These are phyloP conservation scores for Lepidurus packardi DNA, from an alignment of 1,140 invertebrate genomes.

Conservation along the genomic window DNA sequence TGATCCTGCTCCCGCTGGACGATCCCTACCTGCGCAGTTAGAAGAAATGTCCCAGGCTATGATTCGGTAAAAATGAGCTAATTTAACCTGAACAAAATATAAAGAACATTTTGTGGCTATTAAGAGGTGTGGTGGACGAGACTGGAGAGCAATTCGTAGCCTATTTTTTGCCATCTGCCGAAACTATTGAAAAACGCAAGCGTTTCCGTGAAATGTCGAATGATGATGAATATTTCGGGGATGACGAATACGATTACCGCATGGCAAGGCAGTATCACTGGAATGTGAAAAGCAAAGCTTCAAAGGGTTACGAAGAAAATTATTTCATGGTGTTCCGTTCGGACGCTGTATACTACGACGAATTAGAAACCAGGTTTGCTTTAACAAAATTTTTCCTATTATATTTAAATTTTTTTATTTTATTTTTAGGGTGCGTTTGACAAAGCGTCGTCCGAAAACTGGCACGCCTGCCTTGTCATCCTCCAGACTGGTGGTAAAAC, in stretches of 20 bases:
- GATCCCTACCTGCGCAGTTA: conserved; percentile 74
- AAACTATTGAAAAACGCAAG: conserved; percentile 86
- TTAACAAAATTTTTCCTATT: conserved; percentile 29
- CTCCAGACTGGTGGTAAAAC: conserved; percentile 80
- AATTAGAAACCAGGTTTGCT: conserved; percentile 77
- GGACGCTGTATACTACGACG: conserved; percentile 90
- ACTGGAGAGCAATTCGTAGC: conserved; percentile 98
- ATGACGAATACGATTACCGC: conserved; percentile 89
- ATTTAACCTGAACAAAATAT: not conserved
- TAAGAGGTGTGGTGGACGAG: conserved; percentile 91
- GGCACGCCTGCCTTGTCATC: conserved; percentile 56
- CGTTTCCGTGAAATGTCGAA: conserved; percentile 70
- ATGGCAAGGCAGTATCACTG: conserved; percentile 95
- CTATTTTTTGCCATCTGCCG: conserved; percentile 92
- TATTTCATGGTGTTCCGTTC: conserved; percentile 93
- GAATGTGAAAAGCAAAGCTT: conserved; percentile 98
- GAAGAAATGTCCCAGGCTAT: conserved; percentile 99
- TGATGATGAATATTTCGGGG: conserved; percentile 77
- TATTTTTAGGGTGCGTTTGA: conserved; percentile 70
- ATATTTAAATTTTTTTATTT: conserved; percentile 30
- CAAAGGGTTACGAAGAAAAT: conserved; percentile 96
- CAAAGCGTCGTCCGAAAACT: conserved; percentile 65
- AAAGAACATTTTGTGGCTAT: conserved; percentile 43
- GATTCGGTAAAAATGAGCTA: conserved; percentile 62
- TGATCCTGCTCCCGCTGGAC: conserved; percentile 80